Base-by-base conservation (phyloP, 2,113 vertebrate species). In the Tychaedon coryphoeus region DNA sequence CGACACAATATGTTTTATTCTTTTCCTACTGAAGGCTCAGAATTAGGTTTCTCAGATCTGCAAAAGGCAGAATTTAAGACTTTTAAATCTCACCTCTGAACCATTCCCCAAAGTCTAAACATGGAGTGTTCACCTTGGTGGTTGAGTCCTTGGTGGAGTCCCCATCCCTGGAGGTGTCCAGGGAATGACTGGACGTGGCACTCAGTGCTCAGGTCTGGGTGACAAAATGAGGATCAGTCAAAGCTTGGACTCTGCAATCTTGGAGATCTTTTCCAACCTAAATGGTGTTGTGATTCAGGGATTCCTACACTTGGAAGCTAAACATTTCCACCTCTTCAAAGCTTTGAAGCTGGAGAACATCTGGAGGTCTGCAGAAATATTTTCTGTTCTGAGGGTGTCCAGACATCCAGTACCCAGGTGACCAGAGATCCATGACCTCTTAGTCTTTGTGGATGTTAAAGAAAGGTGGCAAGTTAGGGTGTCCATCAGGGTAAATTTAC, bases 271-370 rank as follows among this genome's bases (percentile, higher is more conserved):
- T 53, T 60, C 36, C 38, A 38, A 14, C 7, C 8, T 38, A 16
- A 65, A 36, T 16, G 12, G 2, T 73, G 23, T 23, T 43, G 23
- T 66, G 36, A n/a, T 66, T 66, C 60, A 43, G 6, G n/a, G 4
- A 54, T 47, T 15, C 10, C 8, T 42, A 4, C 2, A 2, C 14
- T 47, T 4, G 1, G 16, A 54, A 66, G 6, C 2, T 1, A 14
- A 54, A 33, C 3, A 10, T 20, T 69, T 83, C 17, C 48, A 3
- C 2, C 22, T 5, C 3, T 34, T 67, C 40, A 6, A 2, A 36
- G 45, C 23, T 83, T 19, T 47, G 58, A n/a, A 40, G 10, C 4
- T 26, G 12, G 29, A 50, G 57, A 88, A 33, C 19, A 19, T 31
- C 43, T 40, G 18, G 47, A 75, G 6, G 4, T 20, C 36, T 72